phyloP scores from a whole-genome alignment of 1,140 invertebrate genomes.

The Eupristina koningsbergeri region DNA sequence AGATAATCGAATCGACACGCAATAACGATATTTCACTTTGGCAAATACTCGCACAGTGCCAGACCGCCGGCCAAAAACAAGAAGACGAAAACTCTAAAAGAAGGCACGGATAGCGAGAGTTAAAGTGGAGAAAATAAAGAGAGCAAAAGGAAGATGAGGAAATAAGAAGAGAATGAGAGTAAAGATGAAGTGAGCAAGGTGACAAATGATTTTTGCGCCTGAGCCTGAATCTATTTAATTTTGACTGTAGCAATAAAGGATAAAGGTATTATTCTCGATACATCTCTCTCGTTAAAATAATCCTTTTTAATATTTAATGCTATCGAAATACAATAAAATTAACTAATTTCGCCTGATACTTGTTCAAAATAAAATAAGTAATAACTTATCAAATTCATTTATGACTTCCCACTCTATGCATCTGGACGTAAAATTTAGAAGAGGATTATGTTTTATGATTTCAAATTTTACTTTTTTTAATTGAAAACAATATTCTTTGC shows the following conservation, averaged over 20 bases:
- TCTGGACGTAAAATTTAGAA: neutral
- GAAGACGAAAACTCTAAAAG: neutral
- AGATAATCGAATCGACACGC: slow-evolving; percentile 51
- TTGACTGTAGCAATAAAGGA: neutral
- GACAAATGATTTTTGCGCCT: slow-evolving; percentile 3
- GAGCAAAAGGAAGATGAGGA: neutral
- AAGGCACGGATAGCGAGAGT: neutral
- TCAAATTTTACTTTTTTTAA: neutral
- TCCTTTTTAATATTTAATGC: neutral
- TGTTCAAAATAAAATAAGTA: neutral
- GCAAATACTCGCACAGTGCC: slow-evolving; percentile 38
- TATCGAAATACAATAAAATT: neutral
- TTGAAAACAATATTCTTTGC: too few species aligned
- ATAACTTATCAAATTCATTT: neutral
- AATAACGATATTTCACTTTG: slow-evolving; percentile 53
- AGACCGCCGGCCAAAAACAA: neutral
- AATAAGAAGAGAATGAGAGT: neutral
- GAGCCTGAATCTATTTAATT: slow-evolving; percentile 33
- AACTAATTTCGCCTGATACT: neutral
- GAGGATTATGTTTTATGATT: neutral
- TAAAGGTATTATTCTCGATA: slow-evolving; percentile 25
- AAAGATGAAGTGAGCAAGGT: slow-evolving; percentile 16
- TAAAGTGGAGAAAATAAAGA: neutral
- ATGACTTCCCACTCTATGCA: neutral
- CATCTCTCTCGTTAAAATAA: neutral